Base-by-base conservation (phyloP, 2,888 invertebrate species). In the Acleris emargana region DNA sequence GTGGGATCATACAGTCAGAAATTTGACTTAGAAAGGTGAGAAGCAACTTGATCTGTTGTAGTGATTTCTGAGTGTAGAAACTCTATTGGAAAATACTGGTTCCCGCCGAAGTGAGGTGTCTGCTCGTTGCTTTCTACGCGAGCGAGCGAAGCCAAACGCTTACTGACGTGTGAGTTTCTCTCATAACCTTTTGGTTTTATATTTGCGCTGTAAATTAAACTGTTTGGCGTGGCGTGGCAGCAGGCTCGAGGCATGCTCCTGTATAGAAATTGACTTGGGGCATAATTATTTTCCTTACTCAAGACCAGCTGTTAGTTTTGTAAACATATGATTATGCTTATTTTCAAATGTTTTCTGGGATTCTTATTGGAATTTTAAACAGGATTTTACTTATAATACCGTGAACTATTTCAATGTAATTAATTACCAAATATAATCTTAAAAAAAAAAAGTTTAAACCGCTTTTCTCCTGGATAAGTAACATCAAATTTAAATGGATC, bases 21-120 rank as follows among this genome's bases (percentile, higher is more conserved):
- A 88, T 85, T 91, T 91, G 84, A 93, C 93, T 94, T 93, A 87
- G 93, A 93, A 93, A 94, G 95, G 95, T 95, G 89, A 93, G 88
- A 79, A 83, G 76, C 74, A 79, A 73, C 77, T 80, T 78, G 73
- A 76, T 79, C 77, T 80, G 77, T 74, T 75, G 76, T 73, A 72
- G 71, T 76, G 77, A 70, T 71, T 69, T 72, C 64, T 50, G 75
- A 72, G 76, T 78, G 73, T 78, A 71, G 73, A 77, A 81, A 79
- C 73, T 67, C 73, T 67, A 79, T 81, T 89, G 91, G 89, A 90
- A 91, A 89, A 89, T 84, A 90, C 89, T 84, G 83, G 83, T 86
- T 85, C 81, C 82, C 85, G 84, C 84, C 79, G 83, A 79, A 81
- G 81, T 79, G 76, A 74, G 79, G 81, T 79, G 83, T 83, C 82